Base-by-base conservation (phyloP, 35 echinoderm and acorn worm genomes). In the Acanthaster planci region DNA sequence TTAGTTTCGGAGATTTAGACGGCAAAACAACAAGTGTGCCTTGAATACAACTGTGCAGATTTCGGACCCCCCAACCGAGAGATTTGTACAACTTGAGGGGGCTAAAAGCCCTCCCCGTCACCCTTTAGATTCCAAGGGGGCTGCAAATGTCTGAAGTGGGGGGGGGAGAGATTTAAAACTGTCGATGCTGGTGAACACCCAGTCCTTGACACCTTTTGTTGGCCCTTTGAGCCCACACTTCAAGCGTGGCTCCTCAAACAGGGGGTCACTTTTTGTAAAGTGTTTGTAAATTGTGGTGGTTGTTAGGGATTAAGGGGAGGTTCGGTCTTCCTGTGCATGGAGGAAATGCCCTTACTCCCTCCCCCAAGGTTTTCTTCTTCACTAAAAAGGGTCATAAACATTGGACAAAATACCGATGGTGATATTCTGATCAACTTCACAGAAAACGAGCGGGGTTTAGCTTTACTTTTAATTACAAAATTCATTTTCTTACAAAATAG, bases 241-340 rank as follows among this genome's bases (percentile, higher is more conserved):
- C 2, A 72, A 72, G 15, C 34, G 64, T 72, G 64, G 64, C 64
- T 35, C 14, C 2, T 72, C 64, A 72, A 72, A 34, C 64, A 72
- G 34, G 30, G 26, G 22, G 26, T 72, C 18, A 8, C 30, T 72
- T 26, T 72, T 72, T 14, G 14, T 26, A 19, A 10, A 30, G 29
- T 35, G 64, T 72, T 72, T 72, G 64, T 72, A 72, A 72, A 34
- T 34, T 72, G 2, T 30, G 64, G 30, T 8, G 64, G 64, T 72
- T 26, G 64, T 72, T 72, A 72, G 14, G 64, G 64, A 72, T 72
- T 72, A 72, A 72, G 26, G 22, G 42, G 12, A 47, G 42, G 42
- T 47, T 47, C 12, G 42, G 42, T 47, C 42, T 12, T 47, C 42
- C 12, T 4, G 4, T 4, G 4, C 42, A 47, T 12, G 42, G 42